These are phyloP conservation scores for Cataglyphis altisquamis DNA, from an alignment of 2,888 invertebrate genomes.

Conservation along the genomic window DNA sequence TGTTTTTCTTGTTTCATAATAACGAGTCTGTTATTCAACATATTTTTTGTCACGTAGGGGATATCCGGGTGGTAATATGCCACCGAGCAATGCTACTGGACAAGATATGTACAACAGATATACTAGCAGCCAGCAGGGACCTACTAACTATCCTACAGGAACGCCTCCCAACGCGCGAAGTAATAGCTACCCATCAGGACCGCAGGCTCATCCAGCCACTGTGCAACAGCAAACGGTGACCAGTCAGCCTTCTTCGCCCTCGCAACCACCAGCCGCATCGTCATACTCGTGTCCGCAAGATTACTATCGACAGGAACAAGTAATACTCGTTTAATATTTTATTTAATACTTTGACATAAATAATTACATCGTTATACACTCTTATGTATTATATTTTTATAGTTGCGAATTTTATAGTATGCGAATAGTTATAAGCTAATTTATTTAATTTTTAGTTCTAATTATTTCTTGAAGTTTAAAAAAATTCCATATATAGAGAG, in stretches of 20 bases:
- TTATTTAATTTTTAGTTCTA: background rate
- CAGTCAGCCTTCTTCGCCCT: slow-evolving; percentile 92
- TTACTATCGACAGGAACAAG: slow-evolving; percentile 88
- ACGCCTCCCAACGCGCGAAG: slow-evolving; percentile 82
- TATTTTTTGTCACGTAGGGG: slow-evolving; percentile 76
- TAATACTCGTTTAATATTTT: slow-evolving; percentile 80
- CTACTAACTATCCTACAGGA: slow-evolving; percentile 80
- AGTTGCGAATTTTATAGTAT: too few species aligned
- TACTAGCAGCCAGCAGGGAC: slow-evolving; percentile 82
- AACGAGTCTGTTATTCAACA: background rate
- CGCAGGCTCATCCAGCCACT: slow-evolving; percentile 87
- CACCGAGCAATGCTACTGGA: slow-evolving; percentile 82
- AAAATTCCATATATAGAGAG: background rate
- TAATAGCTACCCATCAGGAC: slow-evolving; percentile 88
- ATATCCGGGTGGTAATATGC: slow-evolving; percentile 84
- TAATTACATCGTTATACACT: background rate
- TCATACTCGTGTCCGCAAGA: slow-evolving; percentile 86
- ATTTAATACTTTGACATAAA: slow-evolving; percentile 58
- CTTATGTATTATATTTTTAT: background rate
- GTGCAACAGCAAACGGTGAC: slow-evolving; percentile 89
- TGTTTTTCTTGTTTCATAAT: background rate
- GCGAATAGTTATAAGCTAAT: background rate
- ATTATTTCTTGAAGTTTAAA: background rate
- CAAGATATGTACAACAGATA: slow-evolving; percentile 86
- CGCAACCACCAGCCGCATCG: slow-evolving; percentile 90